Base-by-base conservation (phyloP, 2,797 vertebrate species). In the Semotilus atromaculatus region DNA sequence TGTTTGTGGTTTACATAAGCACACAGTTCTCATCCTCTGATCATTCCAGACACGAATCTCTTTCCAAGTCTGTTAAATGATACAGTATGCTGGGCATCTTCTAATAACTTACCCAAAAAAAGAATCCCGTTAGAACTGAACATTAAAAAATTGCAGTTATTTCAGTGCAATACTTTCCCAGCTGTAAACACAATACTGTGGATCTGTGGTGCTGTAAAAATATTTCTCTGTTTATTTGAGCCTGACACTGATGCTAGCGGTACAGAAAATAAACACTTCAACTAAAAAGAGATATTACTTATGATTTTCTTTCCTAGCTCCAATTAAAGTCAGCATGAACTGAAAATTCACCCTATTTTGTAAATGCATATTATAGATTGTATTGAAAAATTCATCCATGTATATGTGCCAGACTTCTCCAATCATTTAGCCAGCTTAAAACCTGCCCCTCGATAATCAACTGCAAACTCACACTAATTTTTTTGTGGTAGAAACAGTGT, bases 291-390 rank as follows among this genome's bases (percentile, higher is more conserved):
- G 58, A 73, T 26, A 43, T 53, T 7, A 26, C 38, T 7, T 40
- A 13, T 40, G 10, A 29, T 31, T 43, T 60, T 79, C 26, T 7
- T 66, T 48, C 66, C 31, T 13, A 45, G 43, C 43, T 89, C 85
- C 85, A 58, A 89, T 75, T 88, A 85, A 36, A 72, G 70, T 72
- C 7, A 3, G 11, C 18, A 36, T 36, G 18, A 21, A 23, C 23
- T 55, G 53, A 55, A 55, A 55, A 23, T 21, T 8, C 19, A 8
- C 51, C 51, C 19, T 21, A 53, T 53, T 19, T 21, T 55, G 19
- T 55, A 55, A 55, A 55, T 55, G 51, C 7, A 9, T 21, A 7
- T 55, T 23, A 55, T 55, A 21, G 53, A 55, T 55, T 8, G 18
- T 19, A 51, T 16, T 19, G 18, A 51, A 55, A 55, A 55, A 9